These are phyloP conservation scores for Schizotus pectinicornis DNA, from an alignment of 2,888 invertebrate genomes.

Conservation along the genomic window DNA sequence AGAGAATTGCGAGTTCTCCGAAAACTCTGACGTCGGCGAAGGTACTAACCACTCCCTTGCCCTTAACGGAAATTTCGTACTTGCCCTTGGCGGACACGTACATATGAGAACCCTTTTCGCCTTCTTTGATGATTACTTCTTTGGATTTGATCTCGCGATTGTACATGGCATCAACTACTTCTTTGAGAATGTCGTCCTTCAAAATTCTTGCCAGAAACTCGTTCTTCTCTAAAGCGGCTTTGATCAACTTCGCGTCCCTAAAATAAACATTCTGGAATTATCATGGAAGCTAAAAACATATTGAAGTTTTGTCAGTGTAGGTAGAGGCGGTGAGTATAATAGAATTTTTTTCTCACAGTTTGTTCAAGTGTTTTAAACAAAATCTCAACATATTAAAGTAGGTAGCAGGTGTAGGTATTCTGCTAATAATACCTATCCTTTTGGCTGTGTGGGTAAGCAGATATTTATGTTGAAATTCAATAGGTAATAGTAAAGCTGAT, in stretches of 20 bases:
- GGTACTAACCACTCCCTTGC: constrained; percentile 70
- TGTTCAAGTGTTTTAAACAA: no score
- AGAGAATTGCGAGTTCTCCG: constrained; percentile 72
- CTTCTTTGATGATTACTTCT: constrained; percentile 44
- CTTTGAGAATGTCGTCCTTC: constrained; percentile 37
- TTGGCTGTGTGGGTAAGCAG: no score
- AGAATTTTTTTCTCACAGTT: no score
- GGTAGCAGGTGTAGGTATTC: no score
- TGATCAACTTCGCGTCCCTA: constrained; percentile 21
- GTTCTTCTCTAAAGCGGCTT: constrained; percentile 39
- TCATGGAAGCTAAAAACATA: no score
- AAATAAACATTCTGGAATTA: no score
- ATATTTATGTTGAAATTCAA: no score
- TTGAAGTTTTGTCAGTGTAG: no score
- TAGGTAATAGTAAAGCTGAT: no score
- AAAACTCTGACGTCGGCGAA: constrained; percentile 83
- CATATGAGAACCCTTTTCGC: constrained; percentile 70
- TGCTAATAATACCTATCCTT: no score
- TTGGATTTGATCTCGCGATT: constrained; percentile 36
- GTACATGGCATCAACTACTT: constrained; percentile 46
- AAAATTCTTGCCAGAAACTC: constrained; percentile 44
- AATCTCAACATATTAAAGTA: no score
- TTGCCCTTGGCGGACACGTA: constrained; percentile 85
- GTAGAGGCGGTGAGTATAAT: background rate
- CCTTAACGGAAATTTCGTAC: constrained; percentile 83